Evolutionary conservation across 2,888 invertebrate genomes (phyloP).

Genomic region (Adelognathus sp.): DNA sequence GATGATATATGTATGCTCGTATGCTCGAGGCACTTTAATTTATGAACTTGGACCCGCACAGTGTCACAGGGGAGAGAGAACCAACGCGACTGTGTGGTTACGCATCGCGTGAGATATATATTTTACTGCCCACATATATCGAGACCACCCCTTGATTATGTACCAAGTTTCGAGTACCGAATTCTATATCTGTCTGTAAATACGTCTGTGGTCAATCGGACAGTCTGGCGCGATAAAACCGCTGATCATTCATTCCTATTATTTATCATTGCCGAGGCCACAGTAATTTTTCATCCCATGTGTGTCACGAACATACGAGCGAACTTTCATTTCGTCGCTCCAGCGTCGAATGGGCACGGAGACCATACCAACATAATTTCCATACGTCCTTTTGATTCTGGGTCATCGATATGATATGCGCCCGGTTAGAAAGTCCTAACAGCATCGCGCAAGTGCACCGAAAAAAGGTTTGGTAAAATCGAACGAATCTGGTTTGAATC

Average conservation of each 20-base stretch:
- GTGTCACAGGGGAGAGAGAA: background rate
- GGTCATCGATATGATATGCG: background rate
- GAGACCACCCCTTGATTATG: background rate
- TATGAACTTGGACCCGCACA: constrained; percentile 1
- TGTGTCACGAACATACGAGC: background rate
- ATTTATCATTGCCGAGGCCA: background rate
- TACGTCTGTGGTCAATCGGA: background rate
- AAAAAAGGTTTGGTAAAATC: background rate
- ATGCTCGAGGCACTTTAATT: constrained; percentile 2
- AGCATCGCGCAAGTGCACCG: background rate
- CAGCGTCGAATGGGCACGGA: background rate
- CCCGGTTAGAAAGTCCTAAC: background rate
- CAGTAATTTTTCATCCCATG: background rate
- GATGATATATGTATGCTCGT: constrained; percentile 1
- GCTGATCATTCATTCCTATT: background rate
- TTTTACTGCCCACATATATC: background rate
- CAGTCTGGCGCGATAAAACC: background rate
- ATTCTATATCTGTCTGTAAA: background rate
- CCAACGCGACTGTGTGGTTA: background rate
- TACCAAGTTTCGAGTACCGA: background rate
- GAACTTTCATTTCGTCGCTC: background rate
- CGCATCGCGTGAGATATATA: background rate
- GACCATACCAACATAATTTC: background rate
- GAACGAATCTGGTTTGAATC: no score
- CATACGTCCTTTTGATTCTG: background rate